Evolutionary conservation across 1,140 invertebrate genomes (phyloP).

Genomic region (Zelostemma sp.): DNA sequence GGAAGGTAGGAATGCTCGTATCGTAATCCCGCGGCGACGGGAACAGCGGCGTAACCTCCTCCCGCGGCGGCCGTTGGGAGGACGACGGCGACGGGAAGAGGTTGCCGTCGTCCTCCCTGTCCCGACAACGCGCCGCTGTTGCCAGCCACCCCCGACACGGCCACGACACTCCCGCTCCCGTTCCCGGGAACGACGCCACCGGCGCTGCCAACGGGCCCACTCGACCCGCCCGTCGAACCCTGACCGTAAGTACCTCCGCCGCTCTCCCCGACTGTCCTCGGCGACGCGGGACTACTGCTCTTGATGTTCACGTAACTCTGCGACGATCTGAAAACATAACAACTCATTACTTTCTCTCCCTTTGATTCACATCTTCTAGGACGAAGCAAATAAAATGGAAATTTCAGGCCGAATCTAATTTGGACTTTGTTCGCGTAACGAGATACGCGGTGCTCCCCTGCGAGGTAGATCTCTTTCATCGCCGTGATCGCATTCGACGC

Average conservation of each 20-base stretch:
- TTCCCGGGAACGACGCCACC: constrained; percentile 17
- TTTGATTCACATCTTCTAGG: no score
- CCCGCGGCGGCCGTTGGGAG: constrained; percentile 38
- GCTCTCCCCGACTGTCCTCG: constrained; percentile 60
- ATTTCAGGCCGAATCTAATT: no score
- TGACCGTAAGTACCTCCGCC: constrained; percentile 57
- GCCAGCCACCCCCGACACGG: constrained; percentile 32
- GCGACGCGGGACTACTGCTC: constrained; percentile 65
- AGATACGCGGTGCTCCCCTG: no score
- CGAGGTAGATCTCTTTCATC: no score
- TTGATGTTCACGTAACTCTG: constrained; percentile 68
- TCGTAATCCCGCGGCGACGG: constrained; percentile 58
- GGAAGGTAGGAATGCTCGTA: constrained; percentile 66
- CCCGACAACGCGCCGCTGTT: constrained; percentile 30
- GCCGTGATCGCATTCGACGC: no score
- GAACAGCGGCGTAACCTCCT: constrained; percentile 42
- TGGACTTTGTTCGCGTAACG: no score
- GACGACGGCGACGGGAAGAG: constrained; percentile 43
- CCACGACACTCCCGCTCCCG: constrained; percentile 30
- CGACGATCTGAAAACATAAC: constrained; percentile 55
- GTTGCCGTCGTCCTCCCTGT: constrained; percentile 38
- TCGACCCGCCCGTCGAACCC: constrained; percentile 36
- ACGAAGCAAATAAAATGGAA: no score
- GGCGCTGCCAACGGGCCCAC: constrained; percentile 23
- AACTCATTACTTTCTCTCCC: neutral